These are phyloP conservation scores for Sepioteuthis lessoniana DNA, from an alignment of 2,888 invertebrate species.

Conservation along the genomic window DNA sequence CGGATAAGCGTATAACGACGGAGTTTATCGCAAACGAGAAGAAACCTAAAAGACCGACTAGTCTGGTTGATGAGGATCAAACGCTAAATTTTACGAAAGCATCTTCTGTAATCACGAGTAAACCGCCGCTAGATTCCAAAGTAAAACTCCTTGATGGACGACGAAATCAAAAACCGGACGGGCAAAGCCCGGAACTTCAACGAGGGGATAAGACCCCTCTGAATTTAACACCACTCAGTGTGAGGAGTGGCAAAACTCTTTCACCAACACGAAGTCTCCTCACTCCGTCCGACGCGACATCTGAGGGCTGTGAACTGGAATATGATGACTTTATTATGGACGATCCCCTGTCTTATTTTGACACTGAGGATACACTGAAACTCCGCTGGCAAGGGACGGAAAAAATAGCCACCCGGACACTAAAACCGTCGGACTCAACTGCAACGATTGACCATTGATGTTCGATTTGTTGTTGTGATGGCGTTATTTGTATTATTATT, in stretches of 20 bases:
- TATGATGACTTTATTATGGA: conserved; percentile 71
- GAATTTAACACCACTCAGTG: conserved; percentile 56
- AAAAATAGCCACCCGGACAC: conserved; percentile 58
- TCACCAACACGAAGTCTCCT: conserved; percentile 67
- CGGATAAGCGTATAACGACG: background rate
- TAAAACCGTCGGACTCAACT: conserved; percentile 45
- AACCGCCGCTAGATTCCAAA: background rate
- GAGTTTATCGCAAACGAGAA: background rate
- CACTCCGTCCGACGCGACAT: conserved; percentile 63
- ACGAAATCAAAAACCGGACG: conserved; percentile 68
- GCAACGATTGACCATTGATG: background rate
- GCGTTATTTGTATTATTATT: no score
- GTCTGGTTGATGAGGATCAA: conserved; percentile 33
- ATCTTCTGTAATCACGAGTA: conserved; percentile 51
- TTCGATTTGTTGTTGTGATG: background rate
- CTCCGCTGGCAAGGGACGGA: conserved; percentile 68
- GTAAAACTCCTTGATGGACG: conserved; percentile 56
- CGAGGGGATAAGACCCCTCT: conserved; percentile 59
- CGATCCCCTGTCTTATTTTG: conserved; percentile 70
- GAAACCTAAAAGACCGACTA: conserved; percentile 38
- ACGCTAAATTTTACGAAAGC: conserved; percentile 48
- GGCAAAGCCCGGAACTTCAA: conserved; percentile 68
- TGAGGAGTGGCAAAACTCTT: conserved; percentile 59
- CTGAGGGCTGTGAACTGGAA: conserved; percentile 64
- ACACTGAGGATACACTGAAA: conserved; percentile 65